Conservation (phyloP, 1,140 invertebrate genomes). For the Drosophila bocqueti region DNA sequence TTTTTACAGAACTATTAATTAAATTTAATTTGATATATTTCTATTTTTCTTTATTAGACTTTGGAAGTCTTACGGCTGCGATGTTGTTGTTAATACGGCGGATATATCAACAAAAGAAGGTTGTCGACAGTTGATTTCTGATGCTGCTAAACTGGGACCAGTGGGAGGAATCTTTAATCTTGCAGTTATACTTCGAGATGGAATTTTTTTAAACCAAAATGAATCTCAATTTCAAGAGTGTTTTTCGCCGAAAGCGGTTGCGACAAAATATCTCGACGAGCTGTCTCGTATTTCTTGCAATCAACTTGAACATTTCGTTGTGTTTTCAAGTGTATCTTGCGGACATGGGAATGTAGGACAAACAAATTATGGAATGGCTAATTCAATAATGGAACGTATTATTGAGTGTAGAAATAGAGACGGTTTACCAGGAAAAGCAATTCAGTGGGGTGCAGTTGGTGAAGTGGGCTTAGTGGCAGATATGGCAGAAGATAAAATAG, state of each 20-base stretch:
- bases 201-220: slow-evolving; percentile 88
- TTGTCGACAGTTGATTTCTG: slow-evolving; percentile 87
- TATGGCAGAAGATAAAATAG: slow-evolving; percentile 92
- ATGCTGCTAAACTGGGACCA: slow-evolving; percentile 87
- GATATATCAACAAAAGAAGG: slow-evolving; percentile 88
- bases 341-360: slow-evolving; percentile 95
- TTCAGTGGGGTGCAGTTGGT: slow-evolving; percentile 90
- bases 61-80: slow-evolving; percentile 88
- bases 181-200: slow-evolving; percentile 89
- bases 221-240: slow-evolving; percentile 87
- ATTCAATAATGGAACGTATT: slow-evolving; percentile 91
- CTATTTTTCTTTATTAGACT: slow-evolving; percentile 82
- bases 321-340: slow-evolving; percentile 95
- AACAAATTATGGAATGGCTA: slow-evolving; percentile 93
- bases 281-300: slow-evolving; percentile 87
- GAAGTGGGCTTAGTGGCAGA: slow-evolving; percentile 92
- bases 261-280: slow-evolving; percentile 88
- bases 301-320: slow-evolving; percentile 88
- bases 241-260: slow-evolving; percentile 87
- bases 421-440: slow-evolving; percentile 88
- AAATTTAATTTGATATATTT: background rate
- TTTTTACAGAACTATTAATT: background rate
- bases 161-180: slow-evolving; percentile 94
- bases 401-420: slow-evolving; percentile 87
- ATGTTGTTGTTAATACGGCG: slow-evolving; percentile 88